Conservation (phyloP, 2,113 vertebrate species). For the Scomber colias region DNA sequence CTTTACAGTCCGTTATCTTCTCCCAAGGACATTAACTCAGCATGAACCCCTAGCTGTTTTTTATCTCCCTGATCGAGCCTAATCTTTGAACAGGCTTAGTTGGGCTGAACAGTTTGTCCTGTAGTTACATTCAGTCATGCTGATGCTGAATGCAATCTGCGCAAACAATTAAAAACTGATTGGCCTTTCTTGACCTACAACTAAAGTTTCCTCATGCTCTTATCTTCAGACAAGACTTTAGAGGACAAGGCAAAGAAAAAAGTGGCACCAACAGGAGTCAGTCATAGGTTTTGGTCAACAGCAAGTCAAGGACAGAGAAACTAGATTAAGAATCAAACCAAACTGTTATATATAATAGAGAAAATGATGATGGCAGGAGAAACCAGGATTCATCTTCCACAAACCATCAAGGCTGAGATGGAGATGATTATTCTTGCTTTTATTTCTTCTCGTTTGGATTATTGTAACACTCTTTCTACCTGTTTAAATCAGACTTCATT, state of each 20-base stretch:
- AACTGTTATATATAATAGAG: no score
- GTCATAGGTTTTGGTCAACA: no score
- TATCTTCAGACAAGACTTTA: background rate
- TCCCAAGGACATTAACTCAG: constrained; percentile 60
- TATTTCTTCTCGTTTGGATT: no score
- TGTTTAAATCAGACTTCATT: no score
- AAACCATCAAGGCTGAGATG: no score
- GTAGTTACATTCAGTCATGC: background rate
- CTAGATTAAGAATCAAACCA: no score
- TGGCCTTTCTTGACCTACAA: background rate
- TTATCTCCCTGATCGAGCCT: constrained; percentile 38
- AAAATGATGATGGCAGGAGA: no score
- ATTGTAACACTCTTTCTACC: no score
- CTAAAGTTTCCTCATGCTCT: background rate
- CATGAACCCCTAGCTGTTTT: constrained; percentile 9
- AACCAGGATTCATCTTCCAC: no score
- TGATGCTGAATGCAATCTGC: background rate
- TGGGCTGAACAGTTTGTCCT: constrained; percentile 33
- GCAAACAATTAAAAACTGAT: background rate
- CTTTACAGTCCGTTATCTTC: constrained; percentile 61
- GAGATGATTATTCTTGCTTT: no score
- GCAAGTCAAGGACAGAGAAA: no score
- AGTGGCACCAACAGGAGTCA: background rate
- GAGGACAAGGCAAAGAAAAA: background rate
- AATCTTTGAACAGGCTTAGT: constrained; percentile 48